Conservation (phyloP, 2,888 invertebrate genomes). For the Plebejus argus region DNA sequence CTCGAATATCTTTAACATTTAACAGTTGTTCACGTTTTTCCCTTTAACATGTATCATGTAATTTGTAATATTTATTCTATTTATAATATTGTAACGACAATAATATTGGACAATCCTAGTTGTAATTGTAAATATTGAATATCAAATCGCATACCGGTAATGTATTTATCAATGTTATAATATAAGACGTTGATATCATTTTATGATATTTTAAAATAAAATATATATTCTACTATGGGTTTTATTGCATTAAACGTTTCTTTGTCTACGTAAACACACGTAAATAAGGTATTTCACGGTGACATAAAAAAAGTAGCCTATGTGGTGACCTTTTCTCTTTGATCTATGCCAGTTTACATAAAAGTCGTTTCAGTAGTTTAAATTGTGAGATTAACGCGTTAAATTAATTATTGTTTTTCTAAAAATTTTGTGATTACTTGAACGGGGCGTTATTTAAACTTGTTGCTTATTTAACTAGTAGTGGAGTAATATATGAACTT, state of each 20-base stretch:
- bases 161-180: conserved; percentile 76
- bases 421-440: no score
- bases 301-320: background rate
- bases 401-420: background rate
- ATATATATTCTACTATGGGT: conserved; percentile 56
- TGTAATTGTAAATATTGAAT: conserved; percentile 59
- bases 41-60: background rate
- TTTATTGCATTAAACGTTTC: conserved; percentile 38
- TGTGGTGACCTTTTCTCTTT: background rate
- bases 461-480: no score
- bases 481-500: no score
- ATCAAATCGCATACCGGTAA: conserved; percentile 60
- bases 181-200: conserved; percentile 79
- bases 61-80: background rate
- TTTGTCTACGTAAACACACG: background rate
- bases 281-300: background rate
- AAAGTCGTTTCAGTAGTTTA: background rate
- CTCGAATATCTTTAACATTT: background rate
- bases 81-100: conserved; percentile 52
- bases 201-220: conserved; percentile 79
- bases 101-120: conserved; percentile 62
- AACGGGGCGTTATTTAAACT: no score
- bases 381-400: background rate
- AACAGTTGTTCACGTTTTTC: background rate
- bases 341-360: background rate